Base-by-base conservation (phyloP, 2,888 invertebrate species). In the Tiliacea citrago region DNA sequence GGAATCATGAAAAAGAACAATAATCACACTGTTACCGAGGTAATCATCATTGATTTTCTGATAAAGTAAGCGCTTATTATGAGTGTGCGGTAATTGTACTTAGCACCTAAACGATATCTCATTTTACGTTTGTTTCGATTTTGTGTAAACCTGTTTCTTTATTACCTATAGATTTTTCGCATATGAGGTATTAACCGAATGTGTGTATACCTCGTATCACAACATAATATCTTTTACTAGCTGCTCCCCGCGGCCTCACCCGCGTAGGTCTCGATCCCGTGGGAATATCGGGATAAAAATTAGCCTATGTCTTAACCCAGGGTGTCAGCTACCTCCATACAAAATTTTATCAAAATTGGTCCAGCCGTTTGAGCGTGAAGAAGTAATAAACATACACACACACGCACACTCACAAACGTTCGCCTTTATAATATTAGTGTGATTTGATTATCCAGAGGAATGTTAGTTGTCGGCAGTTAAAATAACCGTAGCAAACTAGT, bases 1-100 rank as follows among this genome's bases (percentile, higher is more conserved):
- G 55, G 45, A 80, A 55, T 65, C 65, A 65, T 60, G 13, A 60
- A 57, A 70, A 83, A 51, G 6, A 61, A 66, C 55, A 42, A 18
- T 49, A 49, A 57, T 57, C 29, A 4, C 21, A 24, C 66, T 55
- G 35, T 58, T 62, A 49, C 51, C 58, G 12, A 53, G 39, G 29
- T 51, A 75, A 62, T 69, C 49, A 65, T 84, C 61, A 81, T 76
- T 69, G 68, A 76, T 68, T 81, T 76, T 76, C 68, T 66, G 68
- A 81, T 84, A 76, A 66, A 68, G 21, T 18, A 62, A 67, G 68
- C 55, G 61, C 65, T 67, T 57, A 63, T 63, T 47, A 57, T 10
- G 55, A 42, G 51, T 71, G 39, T 57, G 45, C 29, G 60, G 61
- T 68, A 77, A 76, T 82, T 79, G 57, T 35, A n/a, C n/a, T n/a